Conservation (phyloP, 2,113 vertebrate genomes). For the Perca fluviatilis region DNA sequence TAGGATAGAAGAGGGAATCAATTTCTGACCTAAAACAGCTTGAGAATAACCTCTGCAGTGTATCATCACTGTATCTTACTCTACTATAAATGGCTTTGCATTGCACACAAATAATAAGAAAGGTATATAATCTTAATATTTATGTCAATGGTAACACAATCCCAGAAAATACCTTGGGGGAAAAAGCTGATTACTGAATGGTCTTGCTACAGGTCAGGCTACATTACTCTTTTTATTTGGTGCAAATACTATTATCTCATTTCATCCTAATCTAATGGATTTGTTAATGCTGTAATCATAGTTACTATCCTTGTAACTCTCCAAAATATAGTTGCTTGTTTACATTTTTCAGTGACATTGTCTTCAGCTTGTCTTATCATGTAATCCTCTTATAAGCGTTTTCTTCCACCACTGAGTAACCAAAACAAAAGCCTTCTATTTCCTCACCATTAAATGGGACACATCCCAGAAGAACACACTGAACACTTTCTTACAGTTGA, state of each 20-base stretch:
- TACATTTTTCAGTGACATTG: constrained; percentile 46
- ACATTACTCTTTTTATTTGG: not conserved
- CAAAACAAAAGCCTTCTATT: constrained; percentile 45
- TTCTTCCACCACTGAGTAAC: constrained; percentile 16
- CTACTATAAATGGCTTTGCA: constrained; percentile 10
- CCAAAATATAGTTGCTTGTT: constrained; percentile 19
- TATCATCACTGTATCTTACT: not conserved
- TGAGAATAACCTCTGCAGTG: not conserved
- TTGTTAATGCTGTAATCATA: constrained; percentile 19
- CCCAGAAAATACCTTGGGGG: not conserved
- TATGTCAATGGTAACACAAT: not conserved
- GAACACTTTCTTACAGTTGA: constrained; percentile 19
- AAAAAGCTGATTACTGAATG: not conserved
- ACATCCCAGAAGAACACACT: constrained; percentile 30
- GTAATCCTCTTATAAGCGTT: constrained; percentile 65
- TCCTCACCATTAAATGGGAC: constrained; percentile 36
- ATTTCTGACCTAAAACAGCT: constrained; percentile 9
- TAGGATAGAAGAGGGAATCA: not conserved
- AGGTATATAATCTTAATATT: constrained; percentile 13
- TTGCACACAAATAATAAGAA: not conserved
- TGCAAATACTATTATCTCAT: constrained; percentile 20
- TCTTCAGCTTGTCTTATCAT: constrained; percentile 50
- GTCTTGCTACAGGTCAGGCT: not conserved
- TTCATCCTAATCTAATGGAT: constrained; percentile 40
- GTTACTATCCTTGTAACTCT: constrained; percentile 3